A percentile compares a stretch with the other conserved stretches of the same genome.
phyloP scores from a whole-genome alignment of 1,140 invertebrate species.

The Bombus soroeensis region DNA sequence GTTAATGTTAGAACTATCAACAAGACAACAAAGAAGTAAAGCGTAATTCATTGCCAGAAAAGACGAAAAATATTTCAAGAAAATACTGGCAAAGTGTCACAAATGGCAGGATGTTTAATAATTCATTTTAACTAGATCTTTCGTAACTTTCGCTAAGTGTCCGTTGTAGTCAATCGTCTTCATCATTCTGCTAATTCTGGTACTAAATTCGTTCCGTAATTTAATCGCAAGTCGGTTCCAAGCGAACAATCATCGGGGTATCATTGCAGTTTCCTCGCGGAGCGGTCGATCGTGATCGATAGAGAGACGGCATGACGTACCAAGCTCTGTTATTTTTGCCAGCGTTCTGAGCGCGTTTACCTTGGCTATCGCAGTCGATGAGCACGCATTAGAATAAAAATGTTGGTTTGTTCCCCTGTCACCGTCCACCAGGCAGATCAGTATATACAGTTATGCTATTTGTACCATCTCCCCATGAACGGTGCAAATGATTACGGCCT shows the following conservation, averaged over 20 bases:
- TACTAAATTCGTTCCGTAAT: not conserved
- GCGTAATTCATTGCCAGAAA: too few species aligned
- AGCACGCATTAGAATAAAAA: constrained; percentile 49
- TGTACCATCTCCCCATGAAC: not conserved
- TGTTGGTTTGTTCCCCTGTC: not conserved
- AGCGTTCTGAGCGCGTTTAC: constrained; percentile 44
- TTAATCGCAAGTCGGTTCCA: not conserved
- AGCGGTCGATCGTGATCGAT: not conserved
- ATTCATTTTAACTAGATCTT: too few species aligned
- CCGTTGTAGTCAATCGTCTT: not conserved
- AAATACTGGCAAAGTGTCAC: too few species aligned
- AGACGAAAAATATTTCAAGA: too few species aligned
- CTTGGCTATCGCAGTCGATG: constrained; percentile 38
- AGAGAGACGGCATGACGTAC: constrained; percentile 31
- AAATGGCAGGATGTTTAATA: too few species aligned
- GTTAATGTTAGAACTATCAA: too few species aligned
- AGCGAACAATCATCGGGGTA: not conserved
- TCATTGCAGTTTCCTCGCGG: not conserved
- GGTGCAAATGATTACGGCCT: constrained; percentile 28
- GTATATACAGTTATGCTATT: constrained; percentile 55
- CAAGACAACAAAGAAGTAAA: too few species aligned
- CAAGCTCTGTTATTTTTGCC: constrained; percentile 58
- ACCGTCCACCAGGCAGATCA: not conserved
- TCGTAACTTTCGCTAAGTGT: too few species aligned
- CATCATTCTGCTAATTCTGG: not conserved